Evolutionary conservation across 2,113 vertebrate species (phyloP).

Genomic region (Hyla sarda): DNA sequence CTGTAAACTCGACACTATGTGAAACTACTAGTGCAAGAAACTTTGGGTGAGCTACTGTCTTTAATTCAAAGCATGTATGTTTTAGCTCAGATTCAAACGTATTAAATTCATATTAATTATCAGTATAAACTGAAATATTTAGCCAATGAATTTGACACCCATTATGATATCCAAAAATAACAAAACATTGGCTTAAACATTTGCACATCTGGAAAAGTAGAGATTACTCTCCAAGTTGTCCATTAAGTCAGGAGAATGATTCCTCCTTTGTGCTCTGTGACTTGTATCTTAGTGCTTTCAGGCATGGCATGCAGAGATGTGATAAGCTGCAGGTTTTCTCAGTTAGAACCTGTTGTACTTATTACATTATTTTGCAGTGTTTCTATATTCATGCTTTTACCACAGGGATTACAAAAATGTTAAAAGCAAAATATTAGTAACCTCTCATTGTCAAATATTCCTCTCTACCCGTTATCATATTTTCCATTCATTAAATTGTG

Average conservation of each 20-base stretch:
- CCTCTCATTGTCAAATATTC: not conserved
- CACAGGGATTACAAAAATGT: conserved; percentile 14
- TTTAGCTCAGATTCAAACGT: not conserved
- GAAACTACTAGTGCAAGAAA: not conserved
- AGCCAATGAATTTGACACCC: not conserved
- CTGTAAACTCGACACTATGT: not conserved
- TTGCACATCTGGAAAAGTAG: conserved; percentile 40
- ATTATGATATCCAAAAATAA: conserved; percentile 19
- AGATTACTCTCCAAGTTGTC: not conserved
- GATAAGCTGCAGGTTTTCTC: conserved; percentile 39
- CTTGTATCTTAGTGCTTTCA: conserved; percentile 16
- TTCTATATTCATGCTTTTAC: not conserved
- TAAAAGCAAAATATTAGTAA: conserved; percentile 25
- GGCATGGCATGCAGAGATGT: not conserved
- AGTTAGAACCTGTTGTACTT: conserved; percentile 20
- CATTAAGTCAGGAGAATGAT: conserved; percentile 16
- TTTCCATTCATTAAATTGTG: not conserved
- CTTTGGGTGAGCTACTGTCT: not conserved
- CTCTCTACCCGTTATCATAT: not conserved
- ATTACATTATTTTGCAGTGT: conserved; percentile 12
- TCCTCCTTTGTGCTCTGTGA: conserved; percentile 6
- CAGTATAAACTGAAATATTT: not conserved
- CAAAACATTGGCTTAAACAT: conserved; percentile 19
- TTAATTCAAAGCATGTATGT: not conserved
- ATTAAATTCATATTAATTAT: conserved; percentile 8